Evolutionary conservation across 2,888 invertebrate genomes (phyloP).

Genomic region (Philonicus albiceps): DNA sequence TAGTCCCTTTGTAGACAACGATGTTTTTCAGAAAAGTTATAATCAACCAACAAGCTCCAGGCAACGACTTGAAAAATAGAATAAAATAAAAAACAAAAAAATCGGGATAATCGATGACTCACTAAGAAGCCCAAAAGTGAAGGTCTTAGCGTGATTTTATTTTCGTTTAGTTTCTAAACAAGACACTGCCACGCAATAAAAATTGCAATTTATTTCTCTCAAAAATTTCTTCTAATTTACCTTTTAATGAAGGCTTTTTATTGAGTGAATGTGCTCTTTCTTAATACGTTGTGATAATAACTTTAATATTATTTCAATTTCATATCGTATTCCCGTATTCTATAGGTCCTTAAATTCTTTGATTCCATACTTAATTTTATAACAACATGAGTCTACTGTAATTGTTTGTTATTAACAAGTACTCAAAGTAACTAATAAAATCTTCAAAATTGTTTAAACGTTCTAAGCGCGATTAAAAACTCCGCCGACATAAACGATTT

Average conservation of each 20-base stretch:
- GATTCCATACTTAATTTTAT: no score
- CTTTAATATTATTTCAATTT: no score
- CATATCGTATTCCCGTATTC: no score
- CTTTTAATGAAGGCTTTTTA: background rate
- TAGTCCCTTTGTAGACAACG: background rate
- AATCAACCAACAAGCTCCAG: background rate
- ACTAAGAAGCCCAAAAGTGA: background rate
- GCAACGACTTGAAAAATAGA: background rate
- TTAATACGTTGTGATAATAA: background rate
- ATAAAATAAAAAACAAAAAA: background rate
- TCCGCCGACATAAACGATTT: no score
- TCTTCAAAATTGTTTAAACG: no score
- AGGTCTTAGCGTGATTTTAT: background rate
- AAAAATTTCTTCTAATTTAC: background rate
- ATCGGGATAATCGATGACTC: background rate
- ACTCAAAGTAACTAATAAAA: no score
- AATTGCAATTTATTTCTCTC: background rate
- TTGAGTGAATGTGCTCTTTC: background rate
- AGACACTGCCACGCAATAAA: background rate
- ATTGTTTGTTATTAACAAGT: no score
- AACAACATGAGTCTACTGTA: no score
- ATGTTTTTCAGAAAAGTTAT: background rate
- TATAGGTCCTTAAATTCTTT: no score
- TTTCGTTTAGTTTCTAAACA: background rate
- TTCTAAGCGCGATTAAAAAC: no score